These are phyloP conservation scores for Schizopygopsis pylzovi DNA, from an alignment of 2,797 vertebrate species.

Conservation along the genomic window DNA sequence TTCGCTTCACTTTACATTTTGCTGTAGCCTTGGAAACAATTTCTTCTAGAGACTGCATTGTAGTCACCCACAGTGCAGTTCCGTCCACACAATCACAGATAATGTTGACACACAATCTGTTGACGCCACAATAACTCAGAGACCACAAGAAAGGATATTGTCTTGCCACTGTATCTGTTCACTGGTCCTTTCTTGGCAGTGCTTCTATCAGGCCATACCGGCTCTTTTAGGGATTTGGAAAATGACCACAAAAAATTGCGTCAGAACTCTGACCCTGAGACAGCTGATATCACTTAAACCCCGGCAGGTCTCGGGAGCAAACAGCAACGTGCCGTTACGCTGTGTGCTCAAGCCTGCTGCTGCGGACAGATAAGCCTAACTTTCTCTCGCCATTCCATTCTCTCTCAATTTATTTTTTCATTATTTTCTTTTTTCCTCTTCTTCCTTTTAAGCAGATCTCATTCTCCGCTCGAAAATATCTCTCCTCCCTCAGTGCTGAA, in stretches of 20 bases:
- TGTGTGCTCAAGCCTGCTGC: slow-evolving; percentile 59
- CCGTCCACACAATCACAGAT: slow-evolving; percentile 46
- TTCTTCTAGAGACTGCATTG: slow-evolving; percentile 22
- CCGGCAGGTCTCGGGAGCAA: slow-evolving; percentile 57
- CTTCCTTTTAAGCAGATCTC: slow-evolving; percentile 55
- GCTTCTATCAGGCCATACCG: slow-evolving; percentile 59
- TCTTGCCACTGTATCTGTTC: slow-evolving; percentile 46
- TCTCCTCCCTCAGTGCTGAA: slow-evolving; percentile 49
- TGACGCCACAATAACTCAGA: slow-evolving; percentile 61
- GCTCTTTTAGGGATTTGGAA: slow-evolving; percentile 69
- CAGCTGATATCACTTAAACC: slow-evolving; percentile 55
- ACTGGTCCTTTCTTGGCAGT: slow-evolving; percentile 30
- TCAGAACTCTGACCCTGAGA: slow-evolving; percentile 62
- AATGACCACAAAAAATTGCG: slow-evolving; percentile 63
- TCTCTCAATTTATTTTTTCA: slow-evolving; percentile 24
- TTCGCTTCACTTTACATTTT: slow-evolving; percentile 14
- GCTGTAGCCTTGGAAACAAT: slow-evolving; percentile 21
- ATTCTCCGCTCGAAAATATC: slow-evolving; percentile 57
- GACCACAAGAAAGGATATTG: slow-evolving; percentile 59
- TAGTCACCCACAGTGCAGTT: slow-evolving; percentile 16
- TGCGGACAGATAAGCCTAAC: slow-evolving; percentile 63
- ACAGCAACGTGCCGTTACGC: slow-evolving; percentile 52
- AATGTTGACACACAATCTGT: slow-evolving; percentile 57
- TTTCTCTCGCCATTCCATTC: slow-evolving; percentile 42
- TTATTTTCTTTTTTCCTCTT: slow-evolving; percentile 33